phyloP scores from a whole-genome alignment of 92 coral and sea anemone genomes.

The Pocillopora meandrina region DNA sequence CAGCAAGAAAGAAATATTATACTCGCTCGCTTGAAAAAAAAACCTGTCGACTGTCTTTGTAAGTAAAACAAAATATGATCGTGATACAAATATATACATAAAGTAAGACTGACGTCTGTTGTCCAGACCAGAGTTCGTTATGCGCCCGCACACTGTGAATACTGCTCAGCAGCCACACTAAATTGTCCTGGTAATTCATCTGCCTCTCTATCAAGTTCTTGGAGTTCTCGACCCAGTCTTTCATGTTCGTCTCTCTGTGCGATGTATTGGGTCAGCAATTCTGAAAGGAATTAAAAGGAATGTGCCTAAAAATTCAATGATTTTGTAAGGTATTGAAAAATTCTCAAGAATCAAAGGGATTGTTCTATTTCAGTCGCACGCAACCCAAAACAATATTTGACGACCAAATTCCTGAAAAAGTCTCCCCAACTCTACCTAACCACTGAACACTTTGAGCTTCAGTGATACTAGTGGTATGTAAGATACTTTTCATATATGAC shows the following conservation, averaged over 20 bases:
- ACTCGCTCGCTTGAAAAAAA: too few species aligned
- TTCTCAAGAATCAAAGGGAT: too few species aligned
- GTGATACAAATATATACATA: background rate
- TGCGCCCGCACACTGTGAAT: conserved; percentile 71
- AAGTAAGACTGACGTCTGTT: background rate
- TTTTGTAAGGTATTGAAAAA: too few species aligned
- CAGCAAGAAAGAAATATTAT: too few species aligned
- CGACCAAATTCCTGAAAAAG: too few species aligned
- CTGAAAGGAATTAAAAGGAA: conserved; percentile 34
- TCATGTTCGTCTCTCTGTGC: conserved; percentile 78
- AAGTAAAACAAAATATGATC: background rate
- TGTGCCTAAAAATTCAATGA: too few species aligned
- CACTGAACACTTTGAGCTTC: too few species aligned
- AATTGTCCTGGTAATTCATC: conserved; percentile 64
- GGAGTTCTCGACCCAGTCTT: conserved; percentile 61
- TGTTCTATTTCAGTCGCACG: too few species aligned
- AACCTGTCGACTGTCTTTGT: background rate
- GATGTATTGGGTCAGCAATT: conserved; percentile 71
- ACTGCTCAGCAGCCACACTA: conserved; percentile 66
- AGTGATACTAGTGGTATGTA: too few species aligned
- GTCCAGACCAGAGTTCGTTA: background rate
- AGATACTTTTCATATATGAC: too few species aligned
- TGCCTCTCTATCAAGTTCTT: conserved; percentile 66
- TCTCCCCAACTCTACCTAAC: too few species aligned
- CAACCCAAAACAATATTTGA: too few species aligned